Evolutionary conservation across 2,797 vertebrate genomes (phyloP).

Genomic region (Ptychobarbus kaznakovi): DNA sequence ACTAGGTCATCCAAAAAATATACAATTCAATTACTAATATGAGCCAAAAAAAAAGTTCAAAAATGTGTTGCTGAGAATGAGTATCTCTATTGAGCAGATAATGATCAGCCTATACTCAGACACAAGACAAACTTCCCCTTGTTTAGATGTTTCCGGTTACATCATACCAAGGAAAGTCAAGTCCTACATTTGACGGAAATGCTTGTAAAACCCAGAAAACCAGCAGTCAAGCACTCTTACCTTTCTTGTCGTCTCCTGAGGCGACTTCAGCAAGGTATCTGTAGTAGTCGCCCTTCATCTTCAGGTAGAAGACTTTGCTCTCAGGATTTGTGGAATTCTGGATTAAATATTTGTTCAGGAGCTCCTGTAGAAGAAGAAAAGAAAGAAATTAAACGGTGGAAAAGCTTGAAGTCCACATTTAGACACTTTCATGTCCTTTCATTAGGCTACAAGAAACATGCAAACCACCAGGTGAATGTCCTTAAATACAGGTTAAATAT

Average conservation of each 20-base stretch:
- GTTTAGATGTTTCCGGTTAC: conserved; percentile 22
- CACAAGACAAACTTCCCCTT: conserved; percentile 9
- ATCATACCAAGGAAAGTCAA: conserved; percentile 36
- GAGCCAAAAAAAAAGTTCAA: neutral
- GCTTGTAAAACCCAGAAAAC: neutral
- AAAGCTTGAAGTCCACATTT: neutral
- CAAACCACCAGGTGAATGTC: neutral
- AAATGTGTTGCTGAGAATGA: neutral
- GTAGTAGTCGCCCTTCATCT: conserved; percentile 99
- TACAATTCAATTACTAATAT: neutral
- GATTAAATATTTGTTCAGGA: conserved; percentile 92
- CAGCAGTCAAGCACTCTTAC: conserved; percentile 72
- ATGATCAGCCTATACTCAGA: conserved; percentile 4
- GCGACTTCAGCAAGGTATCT: conserved; percentile 98
- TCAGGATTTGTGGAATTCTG: conserved; percentile 83
- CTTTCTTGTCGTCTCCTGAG: conserved; percentile 80
- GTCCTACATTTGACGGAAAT: conserved; percentile 5
- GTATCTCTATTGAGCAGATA: conserved; percentile 2
- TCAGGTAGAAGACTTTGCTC: conserved; percentile 98
- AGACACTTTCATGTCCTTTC: neutral
- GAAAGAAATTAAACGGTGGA: neutral
- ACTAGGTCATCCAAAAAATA: neutral
- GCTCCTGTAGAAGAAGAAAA: conserved; percentile 75
- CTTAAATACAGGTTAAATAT: conserved; percentile 8
- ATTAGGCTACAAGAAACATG: neutral